Evolutionary conservation across 2,888 invertebrate genomes (phyloP), one percentile per base, ranked within the genome.

Genomic region (Drosophila tanythrix): DNA sequence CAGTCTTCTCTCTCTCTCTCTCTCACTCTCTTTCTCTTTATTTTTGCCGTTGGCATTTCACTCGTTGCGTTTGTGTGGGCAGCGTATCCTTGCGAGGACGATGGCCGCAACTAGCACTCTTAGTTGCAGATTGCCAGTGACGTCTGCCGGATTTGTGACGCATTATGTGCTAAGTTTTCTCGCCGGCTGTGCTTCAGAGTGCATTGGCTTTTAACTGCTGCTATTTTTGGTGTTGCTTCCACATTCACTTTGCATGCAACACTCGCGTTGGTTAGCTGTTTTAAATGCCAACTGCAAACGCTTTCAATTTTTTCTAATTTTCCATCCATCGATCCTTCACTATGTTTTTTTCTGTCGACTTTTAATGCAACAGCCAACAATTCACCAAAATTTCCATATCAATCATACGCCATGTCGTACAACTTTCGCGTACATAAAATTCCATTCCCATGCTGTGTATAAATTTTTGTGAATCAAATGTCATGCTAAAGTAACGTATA

Each of bases 331-430:
- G 40, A 6, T 18, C 18, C 15, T n/a, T 52, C 43, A 29, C 33
- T 29, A 11, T 0, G 31, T 35, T 43, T 64, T 40, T 27, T 29
- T 55, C 52, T n/a, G 50, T 18, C 1, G 21, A 31, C 36, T 48
- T 55, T 52, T 48, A 31, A 25, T 40, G 8, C 46, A n/a, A 35
- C 56, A 29, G 29, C 21, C 21, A 59, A 58, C 35, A 59, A 58
- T 61, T 52, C 46, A 73, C 71, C 61, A 56, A 51, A 62, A 71
- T 61, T 53, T 27, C 60, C 64, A 50, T 75, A 83, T 83, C 84
- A 87, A 83, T 83, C 87, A 83, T 80, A 70, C 80, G 82, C 58
- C 82, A 83, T 74, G 83, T 65, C 74, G 69, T 64, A 50, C 29
- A n/a, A 50, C 11, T 53, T 36, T n/a, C 52, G 52, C 55, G 46